Evolutionary conservation across 2,797 vertebrate genomes (phyloP), one percentile per base, ranked within the genome.

Genomic region (Gallirallus australis): DNA sequence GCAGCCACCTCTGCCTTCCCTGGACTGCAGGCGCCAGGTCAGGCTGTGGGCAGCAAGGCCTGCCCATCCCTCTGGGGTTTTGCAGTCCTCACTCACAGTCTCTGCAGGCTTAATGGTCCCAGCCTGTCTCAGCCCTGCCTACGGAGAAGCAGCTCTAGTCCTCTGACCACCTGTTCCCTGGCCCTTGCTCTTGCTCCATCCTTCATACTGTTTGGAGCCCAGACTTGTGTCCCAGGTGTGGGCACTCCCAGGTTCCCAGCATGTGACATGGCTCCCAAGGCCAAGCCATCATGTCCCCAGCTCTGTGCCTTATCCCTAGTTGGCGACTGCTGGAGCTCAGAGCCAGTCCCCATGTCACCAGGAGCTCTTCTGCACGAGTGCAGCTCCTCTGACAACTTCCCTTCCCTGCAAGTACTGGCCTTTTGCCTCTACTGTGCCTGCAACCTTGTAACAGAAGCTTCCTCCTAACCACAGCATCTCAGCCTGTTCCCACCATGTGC

Each of bases 401-500:
- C 12, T 65, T 63, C 28, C 47, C 48, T 1, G 3, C 42, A 45
- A 60, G 48, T 35, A 81, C 56, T 2, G 5, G 39, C 18, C 21
- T 30, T 28, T 73, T 63, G 45, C 30, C 54, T 35, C 64, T 81
- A 14, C 33, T 50, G 28, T 0, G 2, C 84, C 54, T 91, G 40
- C 50, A 50, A 7, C 25, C 15, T 42, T 45, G 7, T 57, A 53
- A 35, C 11, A 75, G 75, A 54, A 82, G 9, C 72, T 63, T 35
- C 31, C 35, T 61, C 31, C 59, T 48, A 47, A 60, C 59, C 48
- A 53, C 37, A 56, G n/a, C 48, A 48, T 37, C 56, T 71, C 1
- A 0, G 31, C 0, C 0, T 12, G 2, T 81, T 81, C 35, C 57
- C 23, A 60, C 39, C 15, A 1, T 1, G 7, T 33, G 39, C 40